These are phyloP conservation scores for Characodon lateralis DNA, from an alignment of 2,797 vertebrate species.

Conservation along the genomic window DNA sequence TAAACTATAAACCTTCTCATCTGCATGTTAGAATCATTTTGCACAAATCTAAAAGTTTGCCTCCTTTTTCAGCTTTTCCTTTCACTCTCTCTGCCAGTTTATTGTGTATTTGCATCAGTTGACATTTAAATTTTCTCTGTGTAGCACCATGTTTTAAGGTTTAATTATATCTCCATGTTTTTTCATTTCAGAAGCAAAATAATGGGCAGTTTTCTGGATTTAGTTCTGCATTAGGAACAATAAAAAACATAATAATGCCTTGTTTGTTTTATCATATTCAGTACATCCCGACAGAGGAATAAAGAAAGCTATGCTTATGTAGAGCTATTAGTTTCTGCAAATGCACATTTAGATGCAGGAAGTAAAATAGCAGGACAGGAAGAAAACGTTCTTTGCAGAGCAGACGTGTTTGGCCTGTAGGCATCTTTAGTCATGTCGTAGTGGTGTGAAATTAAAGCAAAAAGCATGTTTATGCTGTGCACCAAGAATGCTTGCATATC, in stretches of 20 bases:
- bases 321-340: constrained; percentile 20
- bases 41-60: constrained; percentile 49
- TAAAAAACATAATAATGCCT: neutral
- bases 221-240: constrained; percentile 17
- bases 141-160: constrained; percentile 8
- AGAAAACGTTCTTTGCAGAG: constrained; percentile 6
- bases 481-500: neutral
- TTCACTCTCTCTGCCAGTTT: constrained; percentile 4
- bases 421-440: constrained; percentile 12
- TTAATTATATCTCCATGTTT: constrained; percentile 5
- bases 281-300: constrained; percentile 1
- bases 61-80: constrained; percentile 18
- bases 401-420: constrained; percentile 1
- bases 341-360: constrained; percentile 17
- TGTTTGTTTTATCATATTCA: constrained; percentile 41
- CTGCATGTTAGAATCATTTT: constrained; percentile 52
- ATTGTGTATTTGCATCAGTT: neutral
- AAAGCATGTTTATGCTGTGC: neutral
- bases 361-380: neutral
- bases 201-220: constrained; percentile 24
- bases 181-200: constrained; percentile 13
- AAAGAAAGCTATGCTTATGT: constrained; percentile 26
- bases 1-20: constrained; percentile 59
- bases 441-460: neutral
- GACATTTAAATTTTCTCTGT: constrained; percentile 6